Evolutionary conservation across 2,888 invertebrate species (phyloP), one percentile per base, ranked within the genome.

Genomic region (Hipparchia semele): DNA sequence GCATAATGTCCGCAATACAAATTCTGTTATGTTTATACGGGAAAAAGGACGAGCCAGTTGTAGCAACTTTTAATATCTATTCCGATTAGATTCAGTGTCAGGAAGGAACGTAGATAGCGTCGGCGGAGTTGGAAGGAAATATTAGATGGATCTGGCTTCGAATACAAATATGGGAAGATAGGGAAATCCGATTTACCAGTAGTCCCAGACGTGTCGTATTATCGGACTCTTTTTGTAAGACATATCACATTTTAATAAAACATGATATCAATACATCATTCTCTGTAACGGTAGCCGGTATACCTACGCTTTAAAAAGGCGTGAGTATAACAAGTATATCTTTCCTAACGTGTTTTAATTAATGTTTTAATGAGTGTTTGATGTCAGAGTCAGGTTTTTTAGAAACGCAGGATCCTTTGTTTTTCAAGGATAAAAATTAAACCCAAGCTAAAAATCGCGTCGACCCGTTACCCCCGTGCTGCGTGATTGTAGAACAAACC

Each of bases 31-130:
- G 51, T 61, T 61, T 69, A 39, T 69, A 69, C n/a, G 39, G 82
- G 81, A 79, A 82, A 84, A 85, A 81, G 82, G 86, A 83, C 81
- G 86, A 86, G 84, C 84, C 84, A 81, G 86, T 85, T 87, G 88
- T 88, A 90, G 89, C 90, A 86, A 92, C 89, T 94, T 94, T 94
- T 94, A 94, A 94, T 94, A 94, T 94, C 92, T 91, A 92, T 94
- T 92, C 94, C 92, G 93, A 94, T 94, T 93, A 91, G 94, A 93
- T 94, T 92, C 92, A 91, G 92, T 92, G 92, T 91, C 91, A 94
- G 92, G 90, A 90, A 92, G 88, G 91, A 91, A 91, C 90, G 90
- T 86, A 90, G 91, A 91, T 92, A 92, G 89, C 90, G 88, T 85
- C 84, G 87, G 87, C 85, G 87, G 89, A 90, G 90, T 88, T 89